Evolutionary conservation across 1,140 invertebrate genomes (phyloP), one percentile per base, ranked within the genome.

Genomic region (Hyles vespertilio): DNA sequence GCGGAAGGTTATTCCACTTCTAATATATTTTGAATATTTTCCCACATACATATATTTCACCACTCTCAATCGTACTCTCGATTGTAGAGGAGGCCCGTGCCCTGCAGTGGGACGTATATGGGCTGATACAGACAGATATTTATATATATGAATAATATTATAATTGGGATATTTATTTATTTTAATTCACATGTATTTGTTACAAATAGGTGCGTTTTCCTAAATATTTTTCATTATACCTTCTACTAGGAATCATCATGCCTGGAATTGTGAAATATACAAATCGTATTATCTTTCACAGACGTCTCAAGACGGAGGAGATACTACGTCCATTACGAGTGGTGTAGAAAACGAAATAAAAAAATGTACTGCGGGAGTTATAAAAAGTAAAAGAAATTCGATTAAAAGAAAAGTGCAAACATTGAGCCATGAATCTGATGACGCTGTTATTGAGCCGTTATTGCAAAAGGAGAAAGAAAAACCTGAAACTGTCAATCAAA

Each of bases 401-500:
- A 80, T 84, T 11, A 85, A 89, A 59, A 79, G 77, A 59, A 87
- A 84, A 69, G 79, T 81, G 55, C 80, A 80, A 58, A 87, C 80
- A 49, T 82, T 83, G 5, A 78, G 77, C 43, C 72, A 82, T 33
- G 86, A 87, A 62, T 78, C 76, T 9, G 85, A 89, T 56, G 88
- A 89, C 57, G 79, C 77, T 36, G 86, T 85, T 34, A 76, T 81
- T 40, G 86, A 89, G 72, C 88, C 89, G 3, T 69, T 90, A 22
- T 69, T 90, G 32, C 75, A 85, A 66, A 84, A 77, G 33, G 77
- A 82, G 46, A 78, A 75, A 62, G 77, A 84, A 47, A 80, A 78
- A 63, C 53, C 61, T 34, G 79, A 81, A 60, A 68, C 57, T 59
- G 50, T 60, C 52, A 80, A 69, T 63, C 75, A 66, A 79, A 83